phyloP scores from a whole-genome alignment of 2,888 invertebrate genomes.

The Sinotaia quadrata region DNA sequence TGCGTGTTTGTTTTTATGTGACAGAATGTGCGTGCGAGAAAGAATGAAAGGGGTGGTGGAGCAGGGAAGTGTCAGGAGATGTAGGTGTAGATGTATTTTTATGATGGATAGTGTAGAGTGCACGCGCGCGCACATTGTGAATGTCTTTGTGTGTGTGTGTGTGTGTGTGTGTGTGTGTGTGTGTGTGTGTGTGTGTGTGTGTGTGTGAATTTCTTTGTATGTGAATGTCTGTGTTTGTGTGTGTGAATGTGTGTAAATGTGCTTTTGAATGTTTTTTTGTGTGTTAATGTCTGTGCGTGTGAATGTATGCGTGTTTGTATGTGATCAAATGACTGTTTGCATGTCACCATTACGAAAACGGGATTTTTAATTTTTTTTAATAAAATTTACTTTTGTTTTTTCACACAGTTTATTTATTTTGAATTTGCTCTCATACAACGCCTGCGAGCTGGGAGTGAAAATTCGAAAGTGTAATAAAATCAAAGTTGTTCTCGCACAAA shows the following conservation, averaged over 20 bases:
- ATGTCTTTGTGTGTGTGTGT: too few species aligned
- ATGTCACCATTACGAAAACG: too few species aligned
- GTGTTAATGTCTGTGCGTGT: neutral
- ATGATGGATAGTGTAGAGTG: neutral
- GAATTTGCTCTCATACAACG: too few species aligned
- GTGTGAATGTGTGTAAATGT: neutral
- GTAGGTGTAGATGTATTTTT: neutral
- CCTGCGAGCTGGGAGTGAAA: too few species aligned
- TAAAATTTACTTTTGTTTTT: too few species aligned
- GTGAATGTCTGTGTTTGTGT: neutral
- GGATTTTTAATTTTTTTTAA: too few species aligned
- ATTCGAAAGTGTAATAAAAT: too few species aligned
- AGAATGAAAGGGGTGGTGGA: neutral
- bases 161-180: conserved; percentile 1
- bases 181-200: conserved; percentile 1
- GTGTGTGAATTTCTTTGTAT: neutral
- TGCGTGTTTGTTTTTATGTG: neutral
- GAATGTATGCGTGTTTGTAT: neutral
- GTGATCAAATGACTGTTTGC: too few species aligned
- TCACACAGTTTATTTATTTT: too few species aligned
- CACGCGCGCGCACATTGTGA: neutral
- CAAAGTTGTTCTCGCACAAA: too few species aligned
- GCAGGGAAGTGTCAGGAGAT: neutral
- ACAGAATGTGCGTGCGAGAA: neutral
- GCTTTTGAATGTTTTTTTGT: neutral